Evolutionary conservation across 37 sponge, comb jelly and placozoan genomes (phyloP), one percentile per base, ranked within the genome.

Genomic region (Eunapius fragilis): DNA sequence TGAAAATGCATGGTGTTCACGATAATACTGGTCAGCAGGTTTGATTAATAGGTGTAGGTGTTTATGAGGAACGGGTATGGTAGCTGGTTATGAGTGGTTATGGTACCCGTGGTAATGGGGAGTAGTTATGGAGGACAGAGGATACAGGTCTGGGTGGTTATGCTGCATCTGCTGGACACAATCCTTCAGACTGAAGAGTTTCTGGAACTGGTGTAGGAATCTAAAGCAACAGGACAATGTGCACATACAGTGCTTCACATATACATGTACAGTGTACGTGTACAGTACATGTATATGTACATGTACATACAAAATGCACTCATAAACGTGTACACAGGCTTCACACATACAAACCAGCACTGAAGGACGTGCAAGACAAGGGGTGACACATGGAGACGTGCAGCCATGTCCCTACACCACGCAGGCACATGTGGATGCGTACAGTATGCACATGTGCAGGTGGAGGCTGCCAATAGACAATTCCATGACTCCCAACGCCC

Each of bases 121-220:
- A 12, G n/a, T 45, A 32, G 67, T 17, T 26, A 28, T 26, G 27
- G 49, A 78, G 79, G 58, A 37, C 9, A 33, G 17, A 41, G 75
- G 81, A 82, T 69, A 90, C 90, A 90, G 10, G n/a, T 85, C 75
- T 22, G 86, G 90, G 25, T 85, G 81, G 25, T n/a, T 24, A 10
- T 13, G 0, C 47, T 75, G 81, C 30, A 90, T 75, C 25, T 74
- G 12, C 31, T 68, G 33, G 30, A 90, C 76, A 69, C 37, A 34
- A 12, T 68, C 77, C 22, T 24, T 36, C 0, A 92, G 78, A 76
- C 81, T 81, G 58, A 81, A 92, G 38, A 88, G 92, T 47, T 87
- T 87, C 81, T 88, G 76, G 47, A 84, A 88, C 81, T 92, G 88
- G 22, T 80, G 50, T 23, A 85, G 31, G 69, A 92, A 88, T 25